Percentiles rank a stretch among this genome's conserved stretches.
These are phyloP conservation scores for Petroica traversi DNA, from an alignment of 2,113 vertebrate species.

Conservation along the genomic window DNA sequence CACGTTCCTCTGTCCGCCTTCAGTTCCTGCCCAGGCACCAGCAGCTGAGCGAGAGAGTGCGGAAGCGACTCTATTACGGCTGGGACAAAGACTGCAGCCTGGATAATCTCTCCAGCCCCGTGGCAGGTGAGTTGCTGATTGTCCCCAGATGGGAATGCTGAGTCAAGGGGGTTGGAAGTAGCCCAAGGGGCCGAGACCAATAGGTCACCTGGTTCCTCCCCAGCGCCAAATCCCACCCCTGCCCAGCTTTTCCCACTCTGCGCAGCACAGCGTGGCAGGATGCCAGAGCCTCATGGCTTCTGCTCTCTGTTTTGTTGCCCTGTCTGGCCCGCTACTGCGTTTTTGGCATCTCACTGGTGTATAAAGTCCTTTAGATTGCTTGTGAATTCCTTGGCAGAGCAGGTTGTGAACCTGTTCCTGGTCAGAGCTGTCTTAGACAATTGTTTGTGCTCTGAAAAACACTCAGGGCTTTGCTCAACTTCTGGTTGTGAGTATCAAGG, in stretches of 20 bases:
- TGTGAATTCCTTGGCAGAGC: not conserved
- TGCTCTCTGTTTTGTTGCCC: not conserved
- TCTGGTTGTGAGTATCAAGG: not conserved
- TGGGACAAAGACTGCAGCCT: constrained; percentile 86
- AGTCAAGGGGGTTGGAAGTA: not conserved
- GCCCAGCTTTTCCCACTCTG: not conserved
- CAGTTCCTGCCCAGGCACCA: constrained; percentile 94
- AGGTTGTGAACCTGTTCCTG: not conserved
- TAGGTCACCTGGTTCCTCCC: not conserved
- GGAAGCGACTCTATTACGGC: constrained; percentile 92
- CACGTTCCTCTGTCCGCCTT: not conserved
- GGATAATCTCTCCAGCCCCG: constrained; percentile 91
- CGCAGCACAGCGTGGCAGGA: not conserved
- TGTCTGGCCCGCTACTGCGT: not conserved
- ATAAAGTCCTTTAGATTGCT: not conserved
- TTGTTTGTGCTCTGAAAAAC: not conserved
- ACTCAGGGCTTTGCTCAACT: not conserved
- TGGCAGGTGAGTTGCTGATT: constrained; percentile 82
- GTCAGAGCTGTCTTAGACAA: not conserved
- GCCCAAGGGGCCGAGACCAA: not conserved
- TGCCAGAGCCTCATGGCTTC: not conserved
- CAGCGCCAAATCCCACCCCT: constrained; percentile 30
- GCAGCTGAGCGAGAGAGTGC: constrained; percentile 86
- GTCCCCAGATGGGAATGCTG: not conserved
- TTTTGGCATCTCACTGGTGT: not conserved